Base-by-base conservation (phyloP, 2,888 invertebrate species). In the Melanophora roralis region DNA sequence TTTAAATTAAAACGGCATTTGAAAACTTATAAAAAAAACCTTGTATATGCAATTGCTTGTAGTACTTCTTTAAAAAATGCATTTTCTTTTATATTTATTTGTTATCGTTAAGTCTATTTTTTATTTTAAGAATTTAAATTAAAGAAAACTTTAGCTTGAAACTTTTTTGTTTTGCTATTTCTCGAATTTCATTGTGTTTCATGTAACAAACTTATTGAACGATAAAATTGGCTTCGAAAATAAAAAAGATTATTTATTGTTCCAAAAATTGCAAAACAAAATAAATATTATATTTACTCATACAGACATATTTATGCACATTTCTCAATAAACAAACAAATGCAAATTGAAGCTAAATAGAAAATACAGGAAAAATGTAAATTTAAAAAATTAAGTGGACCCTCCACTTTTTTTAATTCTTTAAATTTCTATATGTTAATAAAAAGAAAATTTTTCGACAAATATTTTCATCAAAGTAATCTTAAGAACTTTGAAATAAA, bases 181-280 rank as follows among this genome's bases (percentile, higher is more conserved):
- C 3, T 5, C 27, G 27, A 27, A 27, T 55, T 2, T 14, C 6
- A 34, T 14, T 59, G 23, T 27, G 14, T 43, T n/a, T 12, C 14
- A 21, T 40, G 23, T 23, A 11, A 4, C 9, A 59, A 59, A 59
- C 59, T 14, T 59, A 40, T 59, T 59, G 59, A 59, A 59, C 59
- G 43, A 43, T 43, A 40, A 59, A 59, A 23, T 27, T 59, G 59
- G 40, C n/a, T 34, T 43, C 5, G 40, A 21, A 38, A 38, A 7
- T 7, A 16, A 36, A 27, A 36, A 36, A 36, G 27, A 8, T 53
- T 19, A 19, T 55, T 36, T 36, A 55, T 55, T 55, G 55, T 55
- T 55, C 27, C 19, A 55, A 45, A 45, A 45, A 45, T 9, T 45
- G 11, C 45, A 19, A 19, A 45, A 45, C 45, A 9, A 45, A 16